Evolutionary conservation across 2,113 vertebrate species (phyloP).

Genomic region (Sorex fumeus): DNA sequence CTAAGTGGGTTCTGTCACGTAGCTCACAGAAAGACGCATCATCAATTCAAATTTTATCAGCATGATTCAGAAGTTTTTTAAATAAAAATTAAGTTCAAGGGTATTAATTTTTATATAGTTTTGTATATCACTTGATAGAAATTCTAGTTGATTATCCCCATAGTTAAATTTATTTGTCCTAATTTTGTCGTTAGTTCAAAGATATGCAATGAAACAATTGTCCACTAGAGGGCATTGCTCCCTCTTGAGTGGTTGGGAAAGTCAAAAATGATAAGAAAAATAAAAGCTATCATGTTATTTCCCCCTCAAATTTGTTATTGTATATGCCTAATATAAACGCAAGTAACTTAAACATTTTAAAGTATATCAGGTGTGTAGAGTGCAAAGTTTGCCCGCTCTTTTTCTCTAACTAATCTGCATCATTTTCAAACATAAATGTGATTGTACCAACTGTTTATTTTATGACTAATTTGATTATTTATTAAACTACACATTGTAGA

Average conservation of each 20-base stretch:
- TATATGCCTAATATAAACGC: background rate
- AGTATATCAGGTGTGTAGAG: background rate
- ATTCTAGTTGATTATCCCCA: background rate
- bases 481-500: too few species aligned
- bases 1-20: too few species aligned
- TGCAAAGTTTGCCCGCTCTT: background rate
- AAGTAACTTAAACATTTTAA: background rate
- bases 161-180: background rate
- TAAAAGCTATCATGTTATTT: background rate
- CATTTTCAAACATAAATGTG: too few species aligned
- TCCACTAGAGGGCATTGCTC: conserved; percentile 78
- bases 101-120: background rate
- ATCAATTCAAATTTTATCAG: conserved; percentile 1
- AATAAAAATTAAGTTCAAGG: background rate
- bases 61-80: conserved; percentile 24
- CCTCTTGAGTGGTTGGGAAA: background rate
- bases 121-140: conserved; percentile 10
- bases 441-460: too few species aligned
- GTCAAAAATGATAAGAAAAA: background rate
- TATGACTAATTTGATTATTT: too few species aligned
- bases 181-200: background rate
- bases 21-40: background rate
- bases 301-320: background rate
- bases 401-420: background rate
- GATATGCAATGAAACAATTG: background rate